phyloP scores from a whole-genome alignment of 2,888 invertebrate genomes.

The Erebia palarica region DNA sequence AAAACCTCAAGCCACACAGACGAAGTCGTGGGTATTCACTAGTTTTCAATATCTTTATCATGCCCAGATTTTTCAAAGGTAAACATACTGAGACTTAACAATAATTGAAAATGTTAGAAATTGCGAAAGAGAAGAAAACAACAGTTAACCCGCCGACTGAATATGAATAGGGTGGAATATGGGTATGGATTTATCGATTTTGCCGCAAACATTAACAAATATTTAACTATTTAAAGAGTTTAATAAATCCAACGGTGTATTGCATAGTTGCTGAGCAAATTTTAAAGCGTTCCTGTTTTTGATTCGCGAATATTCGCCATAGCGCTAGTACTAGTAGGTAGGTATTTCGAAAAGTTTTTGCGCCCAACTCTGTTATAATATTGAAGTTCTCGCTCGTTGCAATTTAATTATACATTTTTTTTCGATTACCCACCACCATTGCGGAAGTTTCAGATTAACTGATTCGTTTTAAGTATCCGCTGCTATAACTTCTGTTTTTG shows the following conservation, averaged over 20 bases:
- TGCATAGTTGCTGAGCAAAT: constrained; percentile 39
- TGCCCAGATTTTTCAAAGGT: no score
- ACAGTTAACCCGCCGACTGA: no score
- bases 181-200: background rate
- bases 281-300: constrained; percentile 43
- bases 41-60: no score
- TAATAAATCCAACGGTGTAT: constrained; percentile 5
- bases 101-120: no score
- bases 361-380: constrained; percentile 42
- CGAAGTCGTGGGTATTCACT: no score
- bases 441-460: constrained; percentile 22
- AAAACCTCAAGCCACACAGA: no score
- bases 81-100: no score
- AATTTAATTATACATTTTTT: constrained; percentile 42
- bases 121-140: no score
- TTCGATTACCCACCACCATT: constrained; percentile 28
- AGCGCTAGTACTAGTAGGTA: constrained; percentile 30
- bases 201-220: background rate
- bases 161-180: no score
- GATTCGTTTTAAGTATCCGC: constrained; percentile 21
- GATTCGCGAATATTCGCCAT: constrained; percentile 41
- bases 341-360: constrained; percentile 39
- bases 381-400: constrained; percentile 40
- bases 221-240: background rate
- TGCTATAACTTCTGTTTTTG: constrained; percentile 4